Evolutionary conservation across 2,797 vertebrate genomes (phyloP).

Genomic region (Neosalanx taihuensis): DNA sequence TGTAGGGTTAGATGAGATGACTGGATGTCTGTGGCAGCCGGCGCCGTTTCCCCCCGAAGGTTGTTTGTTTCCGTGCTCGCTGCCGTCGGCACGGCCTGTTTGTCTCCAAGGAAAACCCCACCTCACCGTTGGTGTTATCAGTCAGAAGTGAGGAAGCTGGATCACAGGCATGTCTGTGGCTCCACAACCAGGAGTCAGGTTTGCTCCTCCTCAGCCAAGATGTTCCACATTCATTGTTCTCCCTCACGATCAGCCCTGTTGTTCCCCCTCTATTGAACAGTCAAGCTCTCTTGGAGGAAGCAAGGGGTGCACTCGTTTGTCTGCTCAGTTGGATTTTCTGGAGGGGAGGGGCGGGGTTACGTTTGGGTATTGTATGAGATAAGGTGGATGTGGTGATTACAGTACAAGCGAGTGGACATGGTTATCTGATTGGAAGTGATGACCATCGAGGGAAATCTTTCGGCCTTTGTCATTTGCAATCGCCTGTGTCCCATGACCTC

Average conservation of each 20-base stretch:
- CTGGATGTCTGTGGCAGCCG: slow-evolving; percentile 60
- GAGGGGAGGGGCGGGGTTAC: not conserved
- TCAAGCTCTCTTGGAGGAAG: no score
- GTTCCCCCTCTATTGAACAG: no score
- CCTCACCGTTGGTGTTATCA: not conserved
- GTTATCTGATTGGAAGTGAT: not conserved
- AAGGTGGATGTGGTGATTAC: not conserved
- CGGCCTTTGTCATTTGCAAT: not conserved
- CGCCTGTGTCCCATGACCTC: not conserved
- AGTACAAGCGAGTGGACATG: not conserved
- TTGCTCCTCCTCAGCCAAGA: not conserved
- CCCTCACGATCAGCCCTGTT: no score
- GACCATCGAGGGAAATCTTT: not conserved
- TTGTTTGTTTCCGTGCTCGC: slow-evolving; percentile 44
- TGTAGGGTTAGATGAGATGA: slow-evolving; percentile 41
- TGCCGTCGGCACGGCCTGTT: not conserved
- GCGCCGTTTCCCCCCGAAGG: slow-evolving; percentile 38
- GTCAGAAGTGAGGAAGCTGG: not conserved
- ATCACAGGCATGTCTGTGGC: not conserved
- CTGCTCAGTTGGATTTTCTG: no score
- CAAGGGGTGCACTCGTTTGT: no score
- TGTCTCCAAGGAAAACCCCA: not conserved
- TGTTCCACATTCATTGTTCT: not conserved
- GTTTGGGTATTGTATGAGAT: not conserved
- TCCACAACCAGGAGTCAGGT: not conserved